Conservation (phyloP, 2,888 invertebrate genomes). For the Mechanitis messenoides region DNA sequence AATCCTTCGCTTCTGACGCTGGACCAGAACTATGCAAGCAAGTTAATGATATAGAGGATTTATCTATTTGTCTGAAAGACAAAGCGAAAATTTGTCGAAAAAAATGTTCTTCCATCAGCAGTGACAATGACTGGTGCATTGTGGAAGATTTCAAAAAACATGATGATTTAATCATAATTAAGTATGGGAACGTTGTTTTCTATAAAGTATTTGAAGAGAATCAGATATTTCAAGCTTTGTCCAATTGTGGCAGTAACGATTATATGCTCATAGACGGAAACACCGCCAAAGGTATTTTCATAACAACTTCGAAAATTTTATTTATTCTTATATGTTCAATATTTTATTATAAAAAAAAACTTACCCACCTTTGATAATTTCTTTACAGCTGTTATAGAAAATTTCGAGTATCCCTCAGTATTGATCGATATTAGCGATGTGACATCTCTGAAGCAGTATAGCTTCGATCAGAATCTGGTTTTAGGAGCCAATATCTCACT, state of each 20-base stretch:
- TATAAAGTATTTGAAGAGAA: conserved; percentile 64
- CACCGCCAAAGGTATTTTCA: conserved; percentile 80
- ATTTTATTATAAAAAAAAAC: background rate
- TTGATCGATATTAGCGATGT: conserved; percentile 61
- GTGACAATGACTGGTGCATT: conserved; percentile 48
- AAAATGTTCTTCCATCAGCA: conserved; percentile 45
- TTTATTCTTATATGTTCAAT: background rate
- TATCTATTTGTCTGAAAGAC: conserved; percentile 41
- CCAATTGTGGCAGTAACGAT: conserved; percentile 54
- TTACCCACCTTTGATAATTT: too few relatives aligned
- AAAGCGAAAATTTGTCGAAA: conserved; percentile 40
- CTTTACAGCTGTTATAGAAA: conserved; percentile 53
- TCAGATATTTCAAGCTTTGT: conserved; percentile 67
- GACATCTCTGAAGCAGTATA: conserved; percentile 45
- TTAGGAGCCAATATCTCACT: conserved; percentile 78
- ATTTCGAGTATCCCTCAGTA: conserved; percentile 46
- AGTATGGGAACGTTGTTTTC: conserved; percentile 66
- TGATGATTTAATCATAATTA: conserved; percentile 57
- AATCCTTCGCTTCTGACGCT: conserved; percentile 81
- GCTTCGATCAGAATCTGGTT: conserved; percentile 56
- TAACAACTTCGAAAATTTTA: too few relatives aligned
- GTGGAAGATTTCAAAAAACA: conserved; percentile 35
- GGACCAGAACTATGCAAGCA: conserved; percentile 64
- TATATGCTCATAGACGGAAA: conserved; percentile 81
- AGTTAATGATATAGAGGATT: conserved; percentile 70